These are phyloP conservation scores for Amblyraja radiata DNA, from an alignment of 2,797 vertebrate species.

Conservation along the genomic window DNA sequence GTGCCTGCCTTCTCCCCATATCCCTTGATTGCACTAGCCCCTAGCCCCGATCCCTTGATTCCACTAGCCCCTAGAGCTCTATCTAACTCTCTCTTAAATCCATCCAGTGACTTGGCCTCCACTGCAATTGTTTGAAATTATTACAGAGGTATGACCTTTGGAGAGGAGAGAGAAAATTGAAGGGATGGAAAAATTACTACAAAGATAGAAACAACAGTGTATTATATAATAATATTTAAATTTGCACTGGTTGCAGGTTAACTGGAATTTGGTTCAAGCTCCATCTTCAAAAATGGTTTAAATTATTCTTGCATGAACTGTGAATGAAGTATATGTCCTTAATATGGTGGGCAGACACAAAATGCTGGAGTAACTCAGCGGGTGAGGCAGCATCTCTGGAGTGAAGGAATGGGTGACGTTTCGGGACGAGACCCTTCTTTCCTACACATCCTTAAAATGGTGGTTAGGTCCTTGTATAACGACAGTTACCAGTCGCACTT, in stretches of 20 bases:
- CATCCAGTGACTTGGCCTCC: too few species aligned
- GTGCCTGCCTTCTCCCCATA: too few species aligned
- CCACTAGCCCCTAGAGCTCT: too few species aligned
- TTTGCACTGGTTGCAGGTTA: background rate
- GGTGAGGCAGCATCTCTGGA: too few species aligned
- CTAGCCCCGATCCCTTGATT: too few species aligned
- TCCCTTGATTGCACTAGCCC: too few species aligned
- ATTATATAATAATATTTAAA: background rate
- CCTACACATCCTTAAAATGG: background rate
- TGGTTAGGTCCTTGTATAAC: background rate
- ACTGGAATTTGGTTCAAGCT: background rate
- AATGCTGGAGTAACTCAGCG: too few species aligned
- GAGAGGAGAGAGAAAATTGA: background rate
- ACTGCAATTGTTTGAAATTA: background rate
- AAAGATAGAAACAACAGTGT: background rate
- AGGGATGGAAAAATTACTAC: background rate
- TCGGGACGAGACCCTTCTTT: too few species aligned
- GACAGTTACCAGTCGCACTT: background rate
- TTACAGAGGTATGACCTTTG: too few species aligned
- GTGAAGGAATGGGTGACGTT: too few species aligned
- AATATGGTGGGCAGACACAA: background rate
- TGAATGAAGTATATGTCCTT: background rate
- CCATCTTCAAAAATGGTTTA: background rate
- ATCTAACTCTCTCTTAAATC: too few species aligned
- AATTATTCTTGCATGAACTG: background rate